phyloP scores from a whole-genome alignment of 2,797 vertebrate genomes.

The Botia almorhae region DNA sequence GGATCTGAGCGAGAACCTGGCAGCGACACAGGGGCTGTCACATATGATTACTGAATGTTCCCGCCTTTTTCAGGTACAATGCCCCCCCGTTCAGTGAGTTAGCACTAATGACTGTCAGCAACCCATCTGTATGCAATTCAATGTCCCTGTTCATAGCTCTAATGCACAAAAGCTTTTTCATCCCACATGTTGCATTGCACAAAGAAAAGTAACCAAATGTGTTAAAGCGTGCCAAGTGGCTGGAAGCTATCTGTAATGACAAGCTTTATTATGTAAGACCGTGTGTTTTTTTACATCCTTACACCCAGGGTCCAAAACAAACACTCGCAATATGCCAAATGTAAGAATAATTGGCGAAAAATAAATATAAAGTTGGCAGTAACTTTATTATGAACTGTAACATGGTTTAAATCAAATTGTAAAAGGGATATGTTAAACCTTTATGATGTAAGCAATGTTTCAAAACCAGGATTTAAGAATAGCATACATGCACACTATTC shows the following conservation, averaged over 20 bases:
- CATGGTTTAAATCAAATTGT: not conserved
- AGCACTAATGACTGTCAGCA: not conserved
- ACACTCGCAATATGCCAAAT: not conserved
- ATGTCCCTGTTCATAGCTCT: not conserved
- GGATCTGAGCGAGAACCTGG: conserved; percentile 87
- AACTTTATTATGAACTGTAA: not conserved
- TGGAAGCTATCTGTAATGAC: conserved; percentile 4
- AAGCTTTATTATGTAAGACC: not conserved
- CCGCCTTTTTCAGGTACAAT: conserved; percentile 79
- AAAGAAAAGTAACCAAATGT: not conserved
- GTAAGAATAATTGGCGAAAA: not conserved
- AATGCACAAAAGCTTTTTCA: not conserved
- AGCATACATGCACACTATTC: not conserved
- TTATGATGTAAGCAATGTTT: not conserved
- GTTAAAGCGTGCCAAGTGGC: not conserved
- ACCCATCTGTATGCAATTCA: conserved; percentile 12
- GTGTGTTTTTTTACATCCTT: not conserved
- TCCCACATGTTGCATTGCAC: not conserved
- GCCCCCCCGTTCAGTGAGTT: not conserved
- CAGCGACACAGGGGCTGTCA: conserved; percentile 86
- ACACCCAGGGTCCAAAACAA: not conserved
- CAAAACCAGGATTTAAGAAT: too few species aligned
- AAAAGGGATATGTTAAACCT: not conserved
- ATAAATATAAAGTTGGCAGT: not conserved
- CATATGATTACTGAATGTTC: conserved; percentile 85